A percentile compares a stretch with the other conserved stretches of the same genome.
Evolutionary conservation across 2,113 vertebrate genomes (phyloP).

Genomic region (Erythrolamprus reginae): DNA sequence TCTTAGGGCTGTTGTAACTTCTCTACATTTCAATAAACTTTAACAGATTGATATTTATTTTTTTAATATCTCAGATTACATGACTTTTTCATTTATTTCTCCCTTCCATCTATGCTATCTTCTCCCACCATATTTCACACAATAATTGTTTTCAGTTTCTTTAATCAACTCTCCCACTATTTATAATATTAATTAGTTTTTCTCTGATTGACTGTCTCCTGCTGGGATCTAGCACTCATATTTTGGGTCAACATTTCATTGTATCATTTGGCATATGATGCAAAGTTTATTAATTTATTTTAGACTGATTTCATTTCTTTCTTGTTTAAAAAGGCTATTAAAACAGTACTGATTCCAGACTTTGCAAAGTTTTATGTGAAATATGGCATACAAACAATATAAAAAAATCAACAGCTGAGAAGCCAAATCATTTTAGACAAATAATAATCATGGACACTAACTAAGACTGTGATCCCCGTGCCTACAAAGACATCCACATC

Average conservation of each 20-base stretch:
- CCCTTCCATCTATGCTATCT: neutral
- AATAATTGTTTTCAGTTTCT: neutral
- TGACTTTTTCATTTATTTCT: neutral
- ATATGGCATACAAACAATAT: neutral
- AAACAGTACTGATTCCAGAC: slow-evolving; percentile 11
- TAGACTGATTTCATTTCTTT: neutral
- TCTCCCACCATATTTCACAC: neutral
- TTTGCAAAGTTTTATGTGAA: slow-evolving; percentile 34
- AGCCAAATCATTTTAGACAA: neutral
- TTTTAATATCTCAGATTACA: neutral
- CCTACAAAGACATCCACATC: neutral
- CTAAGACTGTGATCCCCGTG: neutral
- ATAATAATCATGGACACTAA: neutral
- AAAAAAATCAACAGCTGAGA: neutral
- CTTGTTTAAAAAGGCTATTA: neutral
- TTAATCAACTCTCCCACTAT: neutral
- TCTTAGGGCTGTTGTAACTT: neutral
- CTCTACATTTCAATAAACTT: neutral
- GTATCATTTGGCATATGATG: neutral
- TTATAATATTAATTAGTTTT: neutral
- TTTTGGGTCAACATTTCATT: neutral
- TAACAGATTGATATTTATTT: neutral
- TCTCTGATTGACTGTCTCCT: neutral
- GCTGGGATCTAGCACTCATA: neutral
- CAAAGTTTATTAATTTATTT: neutral